These are phyloP conservation scores for Antidorcas marsupialis DNA, from an alignment of 2,113 vertebrate species.

Conservation along the genomic window DNA sequence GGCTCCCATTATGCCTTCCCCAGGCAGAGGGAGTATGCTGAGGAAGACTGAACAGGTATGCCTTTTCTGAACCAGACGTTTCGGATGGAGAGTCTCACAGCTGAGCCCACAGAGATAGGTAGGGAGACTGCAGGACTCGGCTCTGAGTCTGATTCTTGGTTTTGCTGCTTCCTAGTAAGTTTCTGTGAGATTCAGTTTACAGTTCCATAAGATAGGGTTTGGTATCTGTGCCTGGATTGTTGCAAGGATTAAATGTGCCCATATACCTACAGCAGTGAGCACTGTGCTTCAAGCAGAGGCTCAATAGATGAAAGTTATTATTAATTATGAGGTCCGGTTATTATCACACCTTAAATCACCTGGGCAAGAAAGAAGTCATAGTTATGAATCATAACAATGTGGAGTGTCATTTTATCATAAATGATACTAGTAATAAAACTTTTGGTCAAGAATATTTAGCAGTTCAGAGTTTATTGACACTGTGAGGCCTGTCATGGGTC, in stretches of 20 bases:
- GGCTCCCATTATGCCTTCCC: background rate
- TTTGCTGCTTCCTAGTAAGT: background rate
- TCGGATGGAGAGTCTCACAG: background rate
- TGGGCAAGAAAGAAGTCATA: background rate
- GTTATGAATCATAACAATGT: conserved; percentile 1
- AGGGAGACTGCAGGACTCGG: background rate
- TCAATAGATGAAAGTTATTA: background rate
- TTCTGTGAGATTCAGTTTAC: background rate
- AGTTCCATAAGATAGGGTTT: background rate
- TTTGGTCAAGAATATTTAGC: background rate
- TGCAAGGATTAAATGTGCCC: background rate
- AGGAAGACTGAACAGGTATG: background rate
- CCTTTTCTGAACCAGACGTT: background rate
- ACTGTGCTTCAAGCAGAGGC: background rate
- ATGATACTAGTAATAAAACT: background rate
- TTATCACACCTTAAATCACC: background rate
- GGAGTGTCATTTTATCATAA: background rate
- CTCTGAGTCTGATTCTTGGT: background rate
- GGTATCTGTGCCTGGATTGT: background rate
- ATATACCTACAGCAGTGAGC: background rate
- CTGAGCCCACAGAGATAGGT: background rate
- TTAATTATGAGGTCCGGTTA: conserved; percentile 14
- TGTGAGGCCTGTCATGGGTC: background rate
- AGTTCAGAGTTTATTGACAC: background rate
- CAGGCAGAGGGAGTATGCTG: background rate